A percentile compares a stretch with the other conserved stretches of the same genome.
phyloP scores from a whole-genome alignment of 1,140 invertebrate genomes.

The Euura lappo region DNA sequence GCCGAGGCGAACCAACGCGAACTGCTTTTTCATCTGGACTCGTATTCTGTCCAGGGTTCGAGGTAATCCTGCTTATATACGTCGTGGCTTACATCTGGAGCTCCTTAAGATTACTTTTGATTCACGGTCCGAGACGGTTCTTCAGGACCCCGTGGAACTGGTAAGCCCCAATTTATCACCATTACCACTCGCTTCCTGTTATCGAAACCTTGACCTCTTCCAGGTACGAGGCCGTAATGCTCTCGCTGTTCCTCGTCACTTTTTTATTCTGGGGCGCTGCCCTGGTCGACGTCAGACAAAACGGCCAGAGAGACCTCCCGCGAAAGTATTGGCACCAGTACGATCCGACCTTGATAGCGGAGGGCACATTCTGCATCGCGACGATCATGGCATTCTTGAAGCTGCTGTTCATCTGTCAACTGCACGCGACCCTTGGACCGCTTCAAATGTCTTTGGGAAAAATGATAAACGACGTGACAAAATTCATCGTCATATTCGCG shows the following conservation, averaged over 20 bases:
- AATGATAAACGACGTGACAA: conserved; percentile 65
- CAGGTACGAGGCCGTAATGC: conserved; percentile 56
- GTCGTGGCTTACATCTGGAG: conserved; percentile 57
- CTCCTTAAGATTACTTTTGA: conserved; percentile 58
- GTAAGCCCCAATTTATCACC: conserved; percentile 32
- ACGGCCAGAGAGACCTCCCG: conserved; percentile 58
- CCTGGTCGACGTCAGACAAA: conserved; percentile 51
- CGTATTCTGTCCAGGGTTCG: conserved; percentile 47
- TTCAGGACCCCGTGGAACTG: conserved; percentile 63
- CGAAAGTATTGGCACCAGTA: conserved; percentile 73
- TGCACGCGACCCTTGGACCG: conserved; percentile 66
- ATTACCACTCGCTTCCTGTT: background rate
- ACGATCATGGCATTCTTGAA: conserved; percentile 74
- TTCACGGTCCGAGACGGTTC: conserved; percentile 59
- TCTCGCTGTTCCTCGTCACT: conserved; percentile 56
- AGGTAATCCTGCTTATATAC: conserved; percentile 56
- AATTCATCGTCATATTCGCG: conserved; percentile 62
- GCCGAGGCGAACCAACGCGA: background rate
- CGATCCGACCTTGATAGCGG: conserved; percentile 74
- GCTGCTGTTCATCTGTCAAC: conserved; percentile 63
- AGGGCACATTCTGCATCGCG: conserved; percentile 75
- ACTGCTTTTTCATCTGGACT: background rate
- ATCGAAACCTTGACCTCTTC: conserved; percentile 6
- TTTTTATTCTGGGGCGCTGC: conserved; percentile 62
- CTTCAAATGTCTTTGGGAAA: conserved; percentile 66